Evolutionary conservation across 2,888 invertebrate genomes (phyloP).

Genomic region (Eupelmus urozonus): DNA sequence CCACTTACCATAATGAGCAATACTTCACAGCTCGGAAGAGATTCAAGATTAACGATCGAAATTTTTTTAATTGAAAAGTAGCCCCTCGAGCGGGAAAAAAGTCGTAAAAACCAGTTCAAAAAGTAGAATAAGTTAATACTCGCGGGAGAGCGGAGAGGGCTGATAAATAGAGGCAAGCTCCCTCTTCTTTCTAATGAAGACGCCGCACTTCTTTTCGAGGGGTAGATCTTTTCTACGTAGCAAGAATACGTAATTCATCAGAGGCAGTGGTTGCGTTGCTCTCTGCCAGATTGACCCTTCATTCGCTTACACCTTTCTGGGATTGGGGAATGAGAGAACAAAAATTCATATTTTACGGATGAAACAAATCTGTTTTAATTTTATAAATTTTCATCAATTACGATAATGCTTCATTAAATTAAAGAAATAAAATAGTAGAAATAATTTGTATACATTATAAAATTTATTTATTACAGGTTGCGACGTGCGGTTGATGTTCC

Average conservation of each 20-base stretch:
- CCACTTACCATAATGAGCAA: too few species aligned
- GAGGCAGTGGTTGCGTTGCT: background rate
- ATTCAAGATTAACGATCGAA: background rate
- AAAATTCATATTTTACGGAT: background rate
- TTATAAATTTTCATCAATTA: background rate
- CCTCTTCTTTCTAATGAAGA: slow-evolving; percentile 76
- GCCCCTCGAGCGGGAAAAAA: slow-evolving; percentile 35
- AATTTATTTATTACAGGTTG: slow-evolving; percentile 69
- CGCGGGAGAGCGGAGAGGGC: slow-evolving; percentile 61
- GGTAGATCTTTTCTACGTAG: slow-evolving; percentile 74
- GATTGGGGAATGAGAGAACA: slow-evolving; percentile 1
- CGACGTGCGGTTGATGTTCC: slow-evolving; percentile 75
- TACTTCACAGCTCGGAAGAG: too few species aligned
- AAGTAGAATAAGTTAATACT: slow-evolving; percentile 58
- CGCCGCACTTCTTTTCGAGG: slow-evolving; percentile 74
- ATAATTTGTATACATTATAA: too few species aligned
- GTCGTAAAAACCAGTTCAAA: slow-evolving; percentile 51
- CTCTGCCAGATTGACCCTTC: slow-evolving; percentile 50
- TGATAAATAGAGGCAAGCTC: slow-evolving; percentile 72
- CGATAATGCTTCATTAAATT: background rate
- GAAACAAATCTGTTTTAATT: background rate
- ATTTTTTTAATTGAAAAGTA: slow-evolving; percentile 7
- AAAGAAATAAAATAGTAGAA: background rate
- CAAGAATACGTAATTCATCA: slow-evolving; percentile 74
- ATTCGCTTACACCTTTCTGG: background rate